A percentile compares a stretch with the other conserved stretches of the same genome.
phyloP scores from a whole-genome alignment of 2,888 invertebrate genomes.

The Agrotis exclamationis region DNA sequence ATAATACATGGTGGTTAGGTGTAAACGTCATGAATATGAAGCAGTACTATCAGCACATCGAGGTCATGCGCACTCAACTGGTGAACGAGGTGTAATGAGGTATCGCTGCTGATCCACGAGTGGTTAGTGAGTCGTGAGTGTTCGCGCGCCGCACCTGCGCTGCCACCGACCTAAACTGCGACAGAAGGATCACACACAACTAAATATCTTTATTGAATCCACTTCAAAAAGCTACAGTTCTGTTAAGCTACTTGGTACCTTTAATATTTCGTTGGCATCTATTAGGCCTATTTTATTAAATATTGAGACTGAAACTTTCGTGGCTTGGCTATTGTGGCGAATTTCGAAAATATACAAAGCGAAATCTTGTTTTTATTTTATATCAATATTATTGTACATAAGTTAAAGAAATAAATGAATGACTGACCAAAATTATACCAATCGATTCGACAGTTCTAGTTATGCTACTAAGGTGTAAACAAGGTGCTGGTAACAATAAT shows the following conservation, averaged over 20 bases:
- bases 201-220: neutral
- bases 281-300: no score
- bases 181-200: conserved; percentile 25
- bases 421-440: no score
- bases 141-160: conserved; percentile 38
- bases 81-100: conserved; percentile 27
- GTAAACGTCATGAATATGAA: conserved; percentile 38
- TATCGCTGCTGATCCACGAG: conserved; percentile 29
- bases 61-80: conserved; percentile 26
- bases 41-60: conserved; percentile 9
- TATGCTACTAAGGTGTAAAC: no score
- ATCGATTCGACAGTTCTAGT: no score
- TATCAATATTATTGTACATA: no score
- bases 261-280: no score
- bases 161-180: neutral
- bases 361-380: no score
- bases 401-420: no score
- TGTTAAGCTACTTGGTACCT: neutral
- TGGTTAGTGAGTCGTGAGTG: conserved; percentile 36
- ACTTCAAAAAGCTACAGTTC: neutral
- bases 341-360: no score
- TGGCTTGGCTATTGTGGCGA: no score
- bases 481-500: no score
- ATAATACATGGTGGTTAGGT: neutral
- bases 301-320: no score